These are phyloP conservation scores for Mesoclemmys tuberculata DNA, from an alignment of 2,113 vertebrate species.

Conservation along the genomic window DNA sequence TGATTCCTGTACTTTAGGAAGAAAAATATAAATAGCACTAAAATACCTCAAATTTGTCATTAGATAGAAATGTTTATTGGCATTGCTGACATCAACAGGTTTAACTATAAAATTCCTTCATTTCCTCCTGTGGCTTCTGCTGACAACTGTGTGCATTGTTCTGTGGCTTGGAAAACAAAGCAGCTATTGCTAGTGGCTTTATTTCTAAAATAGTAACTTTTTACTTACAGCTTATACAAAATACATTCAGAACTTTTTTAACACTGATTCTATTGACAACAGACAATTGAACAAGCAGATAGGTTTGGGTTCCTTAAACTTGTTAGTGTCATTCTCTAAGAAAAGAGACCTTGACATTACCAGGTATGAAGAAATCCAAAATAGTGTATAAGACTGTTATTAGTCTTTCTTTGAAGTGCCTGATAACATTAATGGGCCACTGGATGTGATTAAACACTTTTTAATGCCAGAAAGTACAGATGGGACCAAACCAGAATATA, in stretches of 20 bases:
- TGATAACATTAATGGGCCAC: constrained; percentile 80
- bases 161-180: constrained; percentile 44
- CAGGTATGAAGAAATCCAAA: constrained; percentile 58
- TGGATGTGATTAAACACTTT: constrained; percentile 64
- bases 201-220: constrained; percentile 64
- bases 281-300: constrained; percentile 62
- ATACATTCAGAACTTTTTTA: constrained; percentile 66
- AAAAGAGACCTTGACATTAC: constrained; percentile 44
- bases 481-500: constrained; percentile 62
- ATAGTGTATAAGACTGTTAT: constrained; percentile 70
- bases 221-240: constrained; percentile 68
- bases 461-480: constrained; percentile 72
- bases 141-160: constrained; percentile 44
- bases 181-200: constrained; percentile 66
- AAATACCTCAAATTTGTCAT: constrained; percentile 87
- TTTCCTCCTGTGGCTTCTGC: constrained; percentile 71
- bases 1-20: constrained; percentile 82
- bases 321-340: constrained; percentile 42
- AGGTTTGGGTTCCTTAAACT: constrained; percentile 56
- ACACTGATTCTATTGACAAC: constrained; percentile 66
- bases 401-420: constrained; percentile 84
- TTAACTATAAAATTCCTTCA: constrained; percentile 62
- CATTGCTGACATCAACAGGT: constrained; percentile 75
- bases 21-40: constrained; percentile 84
- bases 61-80: constrained; percentile 77